These are phyloP conservation scores for Pyralis farinalis DNA, from an alignment of 2,888 invertebrate species.

Conservation along the genomic window DNA sequence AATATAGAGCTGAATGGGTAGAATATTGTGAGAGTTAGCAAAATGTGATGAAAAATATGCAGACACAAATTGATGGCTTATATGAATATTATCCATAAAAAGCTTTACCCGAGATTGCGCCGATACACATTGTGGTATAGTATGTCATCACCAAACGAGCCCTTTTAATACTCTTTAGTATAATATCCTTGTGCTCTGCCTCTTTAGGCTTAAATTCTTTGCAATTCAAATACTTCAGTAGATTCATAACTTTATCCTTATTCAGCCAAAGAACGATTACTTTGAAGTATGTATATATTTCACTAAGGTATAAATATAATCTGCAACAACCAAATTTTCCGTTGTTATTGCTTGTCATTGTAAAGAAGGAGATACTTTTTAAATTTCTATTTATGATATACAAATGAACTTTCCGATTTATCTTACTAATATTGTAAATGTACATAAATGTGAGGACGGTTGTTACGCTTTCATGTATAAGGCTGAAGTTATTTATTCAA, in stretches of 20 bases:
- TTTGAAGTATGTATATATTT: constrained; percentile 76
- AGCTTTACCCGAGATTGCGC: constrained; percentile 64
- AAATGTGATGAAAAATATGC: constrained; percentile 10
- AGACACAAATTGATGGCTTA: constrained; percentile 6
- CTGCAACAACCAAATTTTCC: constrained; percentile 37
- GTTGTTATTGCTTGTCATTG: too few species aligned
- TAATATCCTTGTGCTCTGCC: constrained; percentile 54
- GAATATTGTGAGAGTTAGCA: constrained; percentile 1
- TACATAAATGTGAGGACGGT: too few species aligned
- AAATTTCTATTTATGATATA: background rate
- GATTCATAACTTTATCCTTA: constrained; percentile 53
- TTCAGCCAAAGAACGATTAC: constrained; percentile 69
- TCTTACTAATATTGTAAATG: too few species aligned
- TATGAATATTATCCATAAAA: constrained; percentile 7
- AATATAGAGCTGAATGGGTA: too few species aligned
- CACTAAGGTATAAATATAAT: constrained; percentile 70
- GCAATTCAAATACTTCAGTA: constrained; percentile 59
- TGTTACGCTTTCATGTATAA: too few species aligned
- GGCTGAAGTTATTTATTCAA: too few species aligned
- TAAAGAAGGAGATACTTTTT: too few species aligned
- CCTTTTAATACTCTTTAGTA: constrained; percentile 56
- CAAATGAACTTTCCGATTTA: too few species aligned
- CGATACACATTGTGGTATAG: constrained; percentile 69
- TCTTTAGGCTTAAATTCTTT: constrained; percentile 64
- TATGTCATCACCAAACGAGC: constrained; percentile 67